Evolutionary conservation across 2,113 vertebrate species (phyloP).

Genomic region (Tupaia chinensis): DNA sequence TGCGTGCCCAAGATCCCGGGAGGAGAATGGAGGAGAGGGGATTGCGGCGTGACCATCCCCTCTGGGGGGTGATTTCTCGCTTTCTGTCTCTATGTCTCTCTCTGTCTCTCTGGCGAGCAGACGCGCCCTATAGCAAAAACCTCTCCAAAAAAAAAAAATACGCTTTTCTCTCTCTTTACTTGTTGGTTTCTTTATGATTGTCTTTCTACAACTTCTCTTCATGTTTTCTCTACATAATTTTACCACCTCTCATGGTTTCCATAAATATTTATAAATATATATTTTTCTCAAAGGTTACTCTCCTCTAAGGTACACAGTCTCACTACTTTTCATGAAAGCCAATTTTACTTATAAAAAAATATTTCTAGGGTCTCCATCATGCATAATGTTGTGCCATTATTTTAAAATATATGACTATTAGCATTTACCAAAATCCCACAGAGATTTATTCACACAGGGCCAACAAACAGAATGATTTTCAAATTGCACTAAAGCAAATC

Average conservation of each 20-base stretch:
- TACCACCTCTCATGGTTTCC: not conserved
- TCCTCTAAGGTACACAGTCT: constrained; percentile 4
- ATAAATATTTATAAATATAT: not conserved
- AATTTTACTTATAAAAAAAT: constrained; percentile 31
- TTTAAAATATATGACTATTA: constrained; percentile 23
- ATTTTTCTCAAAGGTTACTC: not conserved
- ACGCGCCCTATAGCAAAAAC: no score
- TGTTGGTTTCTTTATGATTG: not conserved
- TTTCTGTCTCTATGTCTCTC: no score
- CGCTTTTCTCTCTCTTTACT: not conserved
- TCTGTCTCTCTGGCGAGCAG: not conserved
- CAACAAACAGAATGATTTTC: constrained; percentile 22
- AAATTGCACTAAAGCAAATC: constrained; percentile 12
- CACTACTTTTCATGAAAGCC: not conserved
- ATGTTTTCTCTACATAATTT: not conserved
- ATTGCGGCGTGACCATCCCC: no score
- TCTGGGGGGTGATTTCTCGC: no score
- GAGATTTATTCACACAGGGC: not conserved
- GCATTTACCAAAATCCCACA: constrained; percentile 5
- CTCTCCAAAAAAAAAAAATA: no score
- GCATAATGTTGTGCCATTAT: not conserved
- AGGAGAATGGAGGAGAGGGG: no score
- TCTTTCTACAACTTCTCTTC: not conserved
- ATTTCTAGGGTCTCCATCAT: not conserved
- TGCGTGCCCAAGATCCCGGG: no score